These are phyloP conservation scores for Macaria notata DNA, from an alignment of 2,888 invertebrate genomes.

Conservation along the genomic window DNA sequence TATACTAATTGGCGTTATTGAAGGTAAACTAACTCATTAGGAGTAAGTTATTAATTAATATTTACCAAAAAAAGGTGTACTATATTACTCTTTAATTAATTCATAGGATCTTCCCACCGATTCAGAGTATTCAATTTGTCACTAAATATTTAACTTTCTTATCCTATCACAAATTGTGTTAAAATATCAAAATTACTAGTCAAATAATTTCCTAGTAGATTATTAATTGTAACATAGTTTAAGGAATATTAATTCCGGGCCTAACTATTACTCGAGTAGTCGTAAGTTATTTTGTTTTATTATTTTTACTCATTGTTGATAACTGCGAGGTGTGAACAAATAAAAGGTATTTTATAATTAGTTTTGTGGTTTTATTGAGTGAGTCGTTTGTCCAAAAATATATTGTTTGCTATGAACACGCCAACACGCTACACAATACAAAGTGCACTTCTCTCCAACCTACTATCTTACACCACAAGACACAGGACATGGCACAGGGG, in stretches of 20 bases:
- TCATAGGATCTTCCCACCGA: constrained; percentile 11
- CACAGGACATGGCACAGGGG: constrained; percentile 22
- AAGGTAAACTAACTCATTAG: too few species aligned
- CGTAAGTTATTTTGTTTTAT: constrained; percentile 17
- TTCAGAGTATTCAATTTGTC: too few species aligned
- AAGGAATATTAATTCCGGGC: constrained; percentile 3
- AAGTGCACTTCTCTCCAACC: constrained; percentile 64
- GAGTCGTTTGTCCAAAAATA: constrained; percentile 77
- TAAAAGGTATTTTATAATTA: constrained; percentile 54
- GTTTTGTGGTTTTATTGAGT: constrained; percentile 65
- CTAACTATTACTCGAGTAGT: constrained; percentile 4
- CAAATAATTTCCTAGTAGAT: constrained; percentile 12
- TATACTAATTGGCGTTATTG: too few species aligned
- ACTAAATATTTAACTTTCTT: too few species aligned
- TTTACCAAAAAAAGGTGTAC: too few species aligned
- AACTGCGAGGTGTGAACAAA: constrained; percentile 25
- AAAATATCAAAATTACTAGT: constrained; percentile 21
- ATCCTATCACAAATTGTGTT: constrained; percentile 1
- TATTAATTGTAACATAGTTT: background rate
- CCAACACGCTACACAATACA: constrained; percentile 64
- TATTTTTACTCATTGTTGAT: constrained; percentile 17
- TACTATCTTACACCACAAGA: constrained; percentile 48
- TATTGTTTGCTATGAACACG: constrained; percentile 70
- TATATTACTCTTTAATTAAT: too few species aligned
- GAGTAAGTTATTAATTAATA: too few species aligned